phyloP scores from a whole-genome alignment of 1,140 invertebrate species.

The Lepeophtheirus salmonis region DNA sequence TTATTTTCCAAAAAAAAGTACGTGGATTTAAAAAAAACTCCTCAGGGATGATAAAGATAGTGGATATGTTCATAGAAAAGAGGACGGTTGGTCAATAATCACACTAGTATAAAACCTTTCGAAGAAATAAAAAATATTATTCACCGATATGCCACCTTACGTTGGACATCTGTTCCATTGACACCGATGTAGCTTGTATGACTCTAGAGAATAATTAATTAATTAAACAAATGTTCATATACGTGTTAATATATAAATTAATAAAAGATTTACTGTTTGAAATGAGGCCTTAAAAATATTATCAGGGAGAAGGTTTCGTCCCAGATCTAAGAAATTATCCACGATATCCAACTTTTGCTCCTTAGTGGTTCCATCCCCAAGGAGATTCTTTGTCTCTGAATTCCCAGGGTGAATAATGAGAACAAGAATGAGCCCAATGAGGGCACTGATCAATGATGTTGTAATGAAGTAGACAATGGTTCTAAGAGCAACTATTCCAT shows the following conservation, averaged over 20 bases:
- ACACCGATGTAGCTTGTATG: neutral
- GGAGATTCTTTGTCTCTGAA: constrained; percentile 34
- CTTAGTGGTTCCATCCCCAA: constrained; percentile 31
- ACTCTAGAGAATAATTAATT: neutral
- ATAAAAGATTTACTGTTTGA: constrained; percentile 36
- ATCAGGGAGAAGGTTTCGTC: constrained; percentile 68
- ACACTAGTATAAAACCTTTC: no score
- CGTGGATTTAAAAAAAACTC: no score
- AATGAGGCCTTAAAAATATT: constrained; percentile 72
- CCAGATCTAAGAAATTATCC: constrained; percentile 63
- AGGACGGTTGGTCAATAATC: no score
- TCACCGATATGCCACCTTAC: constrained; percentile 25
- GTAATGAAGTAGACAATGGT: constrained; percentile 57
- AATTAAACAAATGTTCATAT: no score
- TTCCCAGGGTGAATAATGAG: constrained; percentile 55
- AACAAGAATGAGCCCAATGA: constrained; percentile 50
- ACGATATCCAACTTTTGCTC: constrained; percentile 44
- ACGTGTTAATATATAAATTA: neutral
- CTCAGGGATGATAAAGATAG: no score
- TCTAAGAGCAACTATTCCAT: constrained; percentile 57
- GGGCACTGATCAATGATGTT: constrained; percentile 57
- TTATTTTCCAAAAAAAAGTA: no score
- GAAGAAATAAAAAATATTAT: constrained; percentile 24
- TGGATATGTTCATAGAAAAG: no score
- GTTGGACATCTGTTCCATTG: constrained; percentile 26